A percentile compares a stretch with the other conserved stretches of the same genome.
Conservation (phyloP, 2,113 vertebrate genomes). For the Typhlomys cinereus region DNA sequence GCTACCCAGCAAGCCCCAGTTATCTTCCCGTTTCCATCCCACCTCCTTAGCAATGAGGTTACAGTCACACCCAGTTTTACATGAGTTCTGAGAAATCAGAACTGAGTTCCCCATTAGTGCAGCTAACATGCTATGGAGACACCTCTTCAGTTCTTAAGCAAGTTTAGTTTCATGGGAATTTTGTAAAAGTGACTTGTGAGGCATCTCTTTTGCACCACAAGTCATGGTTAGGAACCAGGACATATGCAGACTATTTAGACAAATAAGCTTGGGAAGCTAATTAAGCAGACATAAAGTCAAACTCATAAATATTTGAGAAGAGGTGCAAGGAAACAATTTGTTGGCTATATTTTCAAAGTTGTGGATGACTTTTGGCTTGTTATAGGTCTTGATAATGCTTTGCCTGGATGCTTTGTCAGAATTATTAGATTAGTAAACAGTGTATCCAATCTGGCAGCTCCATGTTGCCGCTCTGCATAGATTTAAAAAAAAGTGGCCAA, state of each 20-base stretch:
- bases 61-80: neutral
- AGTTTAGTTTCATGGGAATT: neutral
- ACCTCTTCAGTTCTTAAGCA: too few species aligned
- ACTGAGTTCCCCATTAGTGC: too few species aligned
- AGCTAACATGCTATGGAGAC: too few species aligned
- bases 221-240: neutral
- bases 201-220: neutral
- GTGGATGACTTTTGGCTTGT: neutral
- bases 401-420: neutral
- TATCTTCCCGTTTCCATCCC: neutral
- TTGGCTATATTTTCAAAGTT: neutral
- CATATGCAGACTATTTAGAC: neutral
- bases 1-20: too few species aligned
- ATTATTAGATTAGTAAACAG: neutral
- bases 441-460: neutral
- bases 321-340: neutral
- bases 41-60: too few species aligned
- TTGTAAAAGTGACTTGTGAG: neutral
- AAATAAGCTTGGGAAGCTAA: neutral
- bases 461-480: neutral
- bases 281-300: conserved; percentile 9
- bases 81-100: too few species aligned
- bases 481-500: conserved; percentile 12
- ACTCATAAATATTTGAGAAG: conserved; percentile 22
- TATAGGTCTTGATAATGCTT: neutral